Evolutionary conservation across 1,140 invertebrate species (phyloP).

Genomic region (Euschistus heros): DNA sequence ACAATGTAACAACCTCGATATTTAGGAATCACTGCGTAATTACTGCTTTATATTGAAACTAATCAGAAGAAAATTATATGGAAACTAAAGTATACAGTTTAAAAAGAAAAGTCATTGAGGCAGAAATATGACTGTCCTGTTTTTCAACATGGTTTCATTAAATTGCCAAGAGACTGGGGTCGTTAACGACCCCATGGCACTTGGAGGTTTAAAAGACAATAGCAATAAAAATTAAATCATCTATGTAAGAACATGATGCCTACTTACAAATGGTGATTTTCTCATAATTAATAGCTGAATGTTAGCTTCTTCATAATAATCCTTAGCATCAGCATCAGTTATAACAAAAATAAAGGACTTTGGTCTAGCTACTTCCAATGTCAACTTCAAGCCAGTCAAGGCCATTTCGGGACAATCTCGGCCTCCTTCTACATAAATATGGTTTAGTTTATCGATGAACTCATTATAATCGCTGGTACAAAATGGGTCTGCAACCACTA

Average conservation of each 20-base stretch:
- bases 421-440: constrained; percentile 51
- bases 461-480: constrained; percentile 44
- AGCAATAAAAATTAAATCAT: too few relatives aligned
- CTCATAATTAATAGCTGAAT: constrained; percentile 55
- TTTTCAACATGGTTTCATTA: too few relatives aligned
- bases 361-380: constrained; percentile 50
- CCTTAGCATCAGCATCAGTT: constrained; percentile 60
- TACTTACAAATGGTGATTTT: constrained; percentile 54
- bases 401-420: constrained; percentile 66
- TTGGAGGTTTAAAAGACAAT: too few relatives aligned
- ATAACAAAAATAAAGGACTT: constrained; percentile 65
- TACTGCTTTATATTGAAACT: too few relatives aligned
- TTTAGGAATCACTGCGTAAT: too few relatives aligned
- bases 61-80: too few relatives aligned
- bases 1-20: too few relatives aligned
- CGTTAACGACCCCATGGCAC: too few relatives aligned
- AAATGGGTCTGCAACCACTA: constrained; percentile 36
- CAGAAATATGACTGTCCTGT: too few relatives aligned
- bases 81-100: too few relatives aligned
- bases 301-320: constrained; percentile 48
- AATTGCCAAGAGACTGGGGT: too few relatives aligned
- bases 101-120: too few relatives aligned
- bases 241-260: neutral
- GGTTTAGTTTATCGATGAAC: constrained; percentile 40
- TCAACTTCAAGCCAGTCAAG: constrained; percentile 49